phyloP scores from a whole-genome alignment of 1,140 invertebrate genomes.

The Camponotus floridanus region DNA sequence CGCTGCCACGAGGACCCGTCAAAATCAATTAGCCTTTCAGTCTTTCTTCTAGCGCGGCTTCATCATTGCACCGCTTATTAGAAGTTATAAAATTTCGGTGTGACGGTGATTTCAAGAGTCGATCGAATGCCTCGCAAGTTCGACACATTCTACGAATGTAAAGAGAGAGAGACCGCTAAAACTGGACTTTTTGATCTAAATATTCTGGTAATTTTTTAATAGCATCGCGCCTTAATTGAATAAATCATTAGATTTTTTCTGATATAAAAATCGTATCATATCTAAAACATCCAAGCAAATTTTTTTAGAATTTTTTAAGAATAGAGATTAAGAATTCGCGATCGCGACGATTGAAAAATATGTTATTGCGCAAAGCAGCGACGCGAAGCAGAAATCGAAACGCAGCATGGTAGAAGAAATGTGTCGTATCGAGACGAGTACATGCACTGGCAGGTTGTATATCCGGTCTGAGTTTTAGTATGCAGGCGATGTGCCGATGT shows the following conservation, averaged over 20 bases:
- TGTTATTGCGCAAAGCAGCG: conserved; percentile 56
- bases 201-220: background rate
- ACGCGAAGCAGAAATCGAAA: conserved; percentile 52
- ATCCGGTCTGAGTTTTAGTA: conserved; percentile 85
- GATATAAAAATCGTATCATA: background rate
- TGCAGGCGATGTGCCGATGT: conserved; percentile 81
- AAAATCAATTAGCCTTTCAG: conserved; percentile 78
- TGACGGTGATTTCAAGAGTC: conserved; percentile 61
- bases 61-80: conserved; percentile 75
- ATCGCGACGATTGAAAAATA: conserved; percentile 58
- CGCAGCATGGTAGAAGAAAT: conserved; percentile 36
- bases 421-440: conserved; percentile 78
- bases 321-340: background rate
- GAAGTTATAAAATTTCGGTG: conserved; percentile 78
- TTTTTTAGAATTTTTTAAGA: background rate
- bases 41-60: conserved; percentile 72
- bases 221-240: background rate
- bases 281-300: background rate
- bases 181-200: conserved; percentile 4
- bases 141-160: background rate
- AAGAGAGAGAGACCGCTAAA: background rate
- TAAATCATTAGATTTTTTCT: conserved; percentile 1
- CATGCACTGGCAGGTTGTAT: conserved; percentile 82
- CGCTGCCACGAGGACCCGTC: conserved; percentile 73
- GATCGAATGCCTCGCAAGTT: conserved; percentile 65